phyloP scores from a whole-genome alignment of 64 coral and sea anemone species.

The Hydrozoanthus tunicans region DNA sequence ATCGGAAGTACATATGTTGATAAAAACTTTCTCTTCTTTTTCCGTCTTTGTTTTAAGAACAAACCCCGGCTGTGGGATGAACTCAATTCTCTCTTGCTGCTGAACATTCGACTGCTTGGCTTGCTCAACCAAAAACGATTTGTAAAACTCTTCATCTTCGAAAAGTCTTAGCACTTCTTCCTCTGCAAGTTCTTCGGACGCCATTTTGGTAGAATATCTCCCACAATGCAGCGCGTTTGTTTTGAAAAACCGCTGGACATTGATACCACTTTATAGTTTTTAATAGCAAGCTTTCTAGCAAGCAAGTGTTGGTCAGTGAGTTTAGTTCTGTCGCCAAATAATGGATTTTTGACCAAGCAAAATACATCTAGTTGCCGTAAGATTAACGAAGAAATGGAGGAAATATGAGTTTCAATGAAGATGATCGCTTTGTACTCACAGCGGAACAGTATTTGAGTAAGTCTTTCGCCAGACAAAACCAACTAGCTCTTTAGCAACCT shows the following conservation, averaged over 20 bases:
- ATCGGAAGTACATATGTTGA: constrained; percentile 86
- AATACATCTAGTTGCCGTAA: not conserved
- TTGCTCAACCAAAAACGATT: constrained; percentile 66
- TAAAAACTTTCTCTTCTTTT: constrained; percentile 78
- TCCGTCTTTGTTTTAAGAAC: constrained; percentile 91
- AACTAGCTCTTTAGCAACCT: too few relatives aligned
- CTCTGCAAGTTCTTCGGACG: constrained; percentile 37
- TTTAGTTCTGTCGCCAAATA: not conserved
- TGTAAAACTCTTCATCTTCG: constrained; percentile 87
- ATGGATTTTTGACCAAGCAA: not conserved
- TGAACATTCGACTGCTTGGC: constrained; percentile 55
- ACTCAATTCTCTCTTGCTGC: constrained; percentile 54
- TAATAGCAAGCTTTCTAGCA: not conserved
- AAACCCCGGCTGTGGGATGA: constrained; percentile 83
- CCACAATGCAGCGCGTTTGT: constrained; percentile 51
- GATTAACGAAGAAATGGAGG: not conserved
- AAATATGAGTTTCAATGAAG: constrained; percentile 64
- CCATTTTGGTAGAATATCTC: constrained; percentile 66
- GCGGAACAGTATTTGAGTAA: constrained; percentile 97
- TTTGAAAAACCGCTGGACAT: constrained; percentile 52
- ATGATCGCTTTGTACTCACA: constrained; percentile 74
- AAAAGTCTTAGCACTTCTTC: constrained; percentile 13
- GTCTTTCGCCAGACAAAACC: not conserved
- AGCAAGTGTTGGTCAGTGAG: not conserved
- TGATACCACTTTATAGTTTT: not conserved